Conservation (phyloP, 2,888 invertebrate species). For the Drosophila longiperda region DNA sequence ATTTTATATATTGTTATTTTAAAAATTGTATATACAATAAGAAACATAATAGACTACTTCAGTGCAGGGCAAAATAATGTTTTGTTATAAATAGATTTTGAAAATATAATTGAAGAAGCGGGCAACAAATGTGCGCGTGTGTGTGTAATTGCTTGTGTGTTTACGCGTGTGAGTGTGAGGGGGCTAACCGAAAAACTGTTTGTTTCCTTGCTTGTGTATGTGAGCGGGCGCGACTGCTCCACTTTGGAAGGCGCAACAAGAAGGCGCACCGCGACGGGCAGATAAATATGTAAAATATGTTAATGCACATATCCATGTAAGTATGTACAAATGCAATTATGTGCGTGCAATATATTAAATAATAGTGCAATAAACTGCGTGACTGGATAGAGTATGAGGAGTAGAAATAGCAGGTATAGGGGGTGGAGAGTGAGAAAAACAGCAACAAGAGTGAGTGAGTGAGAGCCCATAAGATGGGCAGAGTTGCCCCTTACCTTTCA, state of each 20-base stretch:
- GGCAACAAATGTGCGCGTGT: conserved; percentile 43
- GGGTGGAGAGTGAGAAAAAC: conserved; percentile 18
- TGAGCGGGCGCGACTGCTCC: conserved; percentile 50
- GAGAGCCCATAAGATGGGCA: conserved; percentile 30
- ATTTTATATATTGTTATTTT: not conserved
- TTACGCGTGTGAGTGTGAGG: conserved; percentile 20
- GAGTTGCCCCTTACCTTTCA: conserved; percentile 60
- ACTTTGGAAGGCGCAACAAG: conserved; percentile 38
- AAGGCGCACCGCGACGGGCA: conserved; percentile 15
- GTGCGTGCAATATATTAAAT: conserved; percentile 41
- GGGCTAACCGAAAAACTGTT: conserved; percentile 38
- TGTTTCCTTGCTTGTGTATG: conserved; percentile 32
- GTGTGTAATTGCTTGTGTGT: conserved; percentile 6
- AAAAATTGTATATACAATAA: conserved; percentile 17
- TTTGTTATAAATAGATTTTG: conserved; percentile 61
- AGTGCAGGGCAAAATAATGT: conserved; percentile 58
- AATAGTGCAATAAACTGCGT: conserved; percentile 56
- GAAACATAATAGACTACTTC: conserved; percentile 35
- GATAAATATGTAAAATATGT: conserved; percentile 15
- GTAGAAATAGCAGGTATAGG: not conserved
- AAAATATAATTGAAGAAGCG: conserved; percentile 65
- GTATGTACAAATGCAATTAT: conserved; percentile 15
- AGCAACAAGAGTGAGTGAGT: conserved; percentile 28
- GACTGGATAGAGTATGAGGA: conserved; percentile 3
- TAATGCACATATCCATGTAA: not conserved